These are phyloP conservation scores for Sphaerodactylus townsendi DNA, from an alignment of 2,113 vertebrate species.

Conservation along the genomic window DNA sequence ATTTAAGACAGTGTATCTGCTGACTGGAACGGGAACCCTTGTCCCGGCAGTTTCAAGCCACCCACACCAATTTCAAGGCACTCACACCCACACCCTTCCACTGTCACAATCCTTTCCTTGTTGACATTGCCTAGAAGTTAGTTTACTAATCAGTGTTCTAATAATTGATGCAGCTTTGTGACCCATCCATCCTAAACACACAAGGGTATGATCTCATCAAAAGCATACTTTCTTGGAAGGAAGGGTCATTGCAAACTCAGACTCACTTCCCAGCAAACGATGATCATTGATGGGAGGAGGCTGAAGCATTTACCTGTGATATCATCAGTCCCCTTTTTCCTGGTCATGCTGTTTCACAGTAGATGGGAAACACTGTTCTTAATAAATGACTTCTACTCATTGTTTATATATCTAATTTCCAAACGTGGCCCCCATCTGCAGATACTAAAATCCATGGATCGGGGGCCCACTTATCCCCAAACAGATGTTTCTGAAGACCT, in stretches of 20 bases:
- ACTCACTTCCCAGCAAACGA: neutral
- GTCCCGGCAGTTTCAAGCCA: neutral
- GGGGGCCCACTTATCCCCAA: too few relatives aligned
- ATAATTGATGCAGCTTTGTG: neutral
- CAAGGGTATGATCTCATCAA: neutral
- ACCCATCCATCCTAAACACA: neutral
- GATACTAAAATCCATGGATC: too few relatives aligned
- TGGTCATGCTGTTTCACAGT: neutral
- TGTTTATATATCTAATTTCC: too few relatives aligned
- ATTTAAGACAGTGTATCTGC: too few relatives aligned
- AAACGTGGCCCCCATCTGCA: too few relatives aligned
- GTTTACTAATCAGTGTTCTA: neutral
- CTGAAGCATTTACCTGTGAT: neutral
- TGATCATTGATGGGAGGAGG: neutral
- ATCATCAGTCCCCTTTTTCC: neutral
- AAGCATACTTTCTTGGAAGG: neutral
- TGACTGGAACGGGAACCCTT: neutral
- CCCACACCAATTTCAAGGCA: neutral
- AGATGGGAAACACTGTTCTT: neutral
- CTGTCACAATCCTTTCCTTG: neutral
- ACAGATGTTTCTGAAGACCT: too few relatives aligned
- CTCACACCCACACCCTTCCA: neutral
- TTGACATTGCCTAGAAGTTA: slow-evolving; percentile 3
- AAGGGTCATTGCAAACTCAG: neutral
- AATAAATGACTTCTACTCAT: neutral